Base-by-base conservation (phyloP, 1,140 invertebrate genomes). In the Heliconius melpomene region DNA sequence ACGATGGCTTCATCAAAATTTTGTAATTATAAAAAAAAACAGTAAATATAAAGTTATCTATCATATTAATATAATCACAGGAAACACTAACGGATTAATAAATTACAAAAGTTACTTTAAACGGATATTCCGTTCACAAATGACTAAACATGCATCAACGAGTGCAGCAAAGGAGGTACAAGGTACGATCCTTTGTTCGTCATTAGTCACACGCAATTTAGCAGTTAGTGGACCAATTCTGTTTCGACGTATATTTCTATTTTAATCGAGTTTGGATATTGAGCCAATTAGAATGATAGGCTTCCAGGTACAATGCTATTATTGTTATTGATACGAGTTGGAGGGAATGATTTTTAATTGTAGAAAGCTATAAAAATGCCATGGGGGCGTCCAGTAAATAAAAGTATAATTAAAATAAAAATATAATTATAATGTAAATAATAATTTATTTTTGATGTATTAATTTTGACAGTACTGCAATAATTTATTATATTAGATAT, bases 161-260 rank as follows among this genome's bases (percentile, higher is more conserved):
- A 81, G 80, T 83, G 82, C 82, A 83, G 26, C 72, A 74, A 74
- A 57, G 54, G 32, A 72, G 75, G 75, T 78, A 72, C 74, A 80
- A 83, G 77, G 77, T 74, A 80, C 76, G 77, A 70, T 71, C 52
- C 77, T 73, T 73, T 79, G 73, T 71, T 16, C 78, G 83, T 90
- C 89, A 91, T 93, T 91, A 92, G 87, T 88, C 83, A 90, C 92
- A 93, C 90, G 92, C 92, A 90, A 93, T 93, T 93, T 91, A 93
- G 88, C 88, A 90, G 91, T 93, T 93, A 93, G 87, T 84, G 77
- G 75, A 78, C 83, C 89, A 87, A 93, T 93, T 89, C 92, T 90
- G 90, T 91, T 88, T 86, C 84, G 85, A 93, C 88, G 91, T 92
- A 91, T 92, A 90, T 92, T 93, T 91, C 87, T 87, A 86, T 89